phyloP scores from a whole-genome alignment of 1,140 invertebrate species.

The Aphelinus atriplicis region DNA sequence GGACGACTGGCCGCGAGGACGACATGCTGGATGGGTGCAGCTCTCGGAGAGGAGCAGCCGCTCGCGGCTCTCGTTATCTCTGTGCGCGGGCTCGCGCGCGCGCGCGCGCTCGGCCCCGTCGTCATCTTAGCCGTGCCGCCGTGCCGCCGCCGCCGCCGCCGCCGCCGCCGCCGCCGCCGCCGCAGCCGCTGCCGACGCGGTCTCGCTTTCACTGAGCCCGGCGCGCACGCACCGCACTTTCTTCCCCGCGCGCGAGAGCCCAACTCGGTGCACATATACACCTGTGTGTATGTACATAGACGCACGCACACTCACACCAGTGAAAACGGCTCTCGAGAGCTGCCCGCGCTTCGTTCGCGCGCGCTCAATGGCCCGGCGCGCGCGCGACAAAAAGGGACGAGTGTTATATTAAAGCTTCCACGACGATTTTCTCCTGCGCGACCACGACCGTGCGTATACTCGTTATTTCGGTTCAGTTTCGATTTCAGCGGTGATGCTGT shows the following conservation, averaged over 20 bases:
- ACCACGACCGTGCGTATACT: too few species aligned
- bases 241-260: neutral
- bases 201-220: constrained; percentile 20
- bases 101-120: constrained; percentile 15
- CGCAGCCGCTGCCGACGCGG: constrained; percentile 1
- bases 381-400: too few species aligned
- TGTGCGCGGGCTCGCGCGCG: neutral
- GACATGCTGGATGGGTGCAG: too few species aligned
- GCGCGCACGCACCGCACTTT: constrained; percentile 14
- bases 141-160: constrained; percentile 1
- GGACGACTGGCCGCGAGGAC: too few species aligned
- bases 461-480: too few species aligned
- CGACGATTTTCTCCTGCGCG: too few species aligned
- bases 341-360: constrained; percentile 22
- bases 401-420: too few species aligned
- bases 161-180: constrained; percentile 6
- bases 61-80: too few species aligned
- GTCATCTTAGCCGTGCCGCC: constrained; percentile 11
- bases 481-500: too few species aligned
- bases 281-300: neutral
- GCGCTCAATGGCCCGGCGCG: neutral
- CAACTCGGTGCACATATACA: neutral
- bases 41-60: too few species aligned
- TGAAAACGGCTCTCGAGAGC: constrained; percentile 18
- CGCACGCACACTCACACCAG: neutral